Conservation (phyloP, 1,140 invertebrate genomes). For the Drosophila biarmipes region DNA sequence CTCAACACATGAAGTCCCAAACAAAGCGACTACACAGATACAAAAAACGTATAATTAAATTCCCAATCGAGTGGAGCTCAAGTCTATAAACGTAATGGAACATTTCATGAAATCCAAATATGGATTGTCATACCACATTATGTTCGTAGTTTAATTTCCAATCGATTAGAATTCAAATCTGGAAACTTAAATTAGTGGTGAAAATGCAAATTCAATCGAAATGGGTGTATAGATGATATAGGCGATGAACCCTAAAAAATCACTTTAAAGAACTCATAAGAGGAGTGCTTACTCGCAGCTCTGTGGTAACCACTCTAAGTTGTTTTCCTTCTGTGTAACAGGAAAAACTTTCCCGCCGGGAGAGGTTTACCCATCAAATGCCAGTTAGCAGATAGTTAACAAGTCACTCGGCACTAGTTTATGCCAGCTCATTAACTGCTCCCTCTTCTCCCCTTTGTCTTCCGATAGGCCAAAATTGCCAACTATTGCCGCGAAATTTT, state of each 20-base stretch:
- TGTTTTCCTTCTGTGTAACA: background rate
- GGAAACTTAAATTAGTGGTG: too few relatives aligned
- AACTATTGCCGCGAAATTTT: slow-evolving; percentile 98
- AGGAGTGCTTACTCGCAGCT: background rate
- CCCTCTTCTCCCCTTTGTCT: background rate
- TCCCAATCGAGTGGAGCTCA: too few relatives aligned
- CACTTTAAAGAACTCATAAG: too few relatives aligned
- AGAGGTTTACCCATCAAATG: slow-evolving; percentile 48
- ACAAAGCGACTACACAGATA: background rate
- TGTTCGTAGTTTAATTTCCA: too few relatives aligned
- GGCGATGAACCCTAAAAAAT: too few relatives aligned
- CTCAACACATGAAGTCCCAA: slow-evolving; percentile 23
- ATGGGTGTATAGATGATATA: too few relatives aligned
- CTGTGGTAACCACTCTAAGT: background rate
- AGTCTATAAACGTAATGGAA: too few relatives aligned
- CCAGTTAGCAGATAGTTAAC: slow-evolving; percentile 57
- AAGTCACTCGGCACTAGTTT: slow-evolving; percentile 12
- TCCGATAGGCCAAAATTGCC: slow-evolving; percentile 95
- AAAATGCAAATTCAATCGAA: too few relatives aligned
- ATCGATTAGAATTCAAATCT: too few relatives aligned
- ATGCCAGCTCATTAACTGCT: slow-evolving; percentile 7
- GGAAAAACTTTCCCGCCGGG: slow-evolving; percentile 14
- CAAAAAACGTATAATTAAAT: background rate
- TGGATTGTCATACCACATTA: too few relatives aligned
- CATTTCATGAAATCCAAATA: too few relatives aligned